These are phyloP conservation scores for Ophiothrix spiculata DNA, from an alignment of 35 echinoderm and acorn worm species.

Conservation along the genomic window DNA sequence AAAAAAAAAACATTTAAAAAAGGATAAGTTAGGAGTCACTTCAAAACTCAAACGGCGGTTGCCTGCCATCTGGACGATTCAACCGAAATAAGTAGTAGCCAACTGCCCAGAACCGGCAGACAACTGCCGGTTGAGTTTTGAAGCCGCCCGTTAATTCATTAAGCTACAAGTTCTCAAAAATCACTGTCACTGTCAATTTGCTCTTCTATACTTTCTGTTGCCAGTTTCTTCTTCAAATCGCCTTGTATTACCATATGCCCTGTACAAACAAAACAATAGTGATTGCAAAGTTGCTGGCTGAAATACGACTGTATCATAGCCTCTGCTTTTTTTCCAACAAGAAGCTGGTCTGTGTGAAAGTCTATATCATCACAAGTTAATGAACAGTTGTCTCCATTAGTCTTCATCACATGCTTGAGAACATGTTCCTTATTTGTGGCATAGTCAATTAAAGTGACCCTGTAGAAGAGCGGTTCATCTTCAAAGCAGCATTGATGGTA, in stretches of 20 bases:
- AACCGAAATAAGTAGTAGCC: no score
- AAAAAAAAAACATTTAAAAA: no score
- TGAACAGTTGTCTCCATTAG: conserved; percentile 65
- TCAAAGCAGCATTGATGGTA: conserved; percentile 79
- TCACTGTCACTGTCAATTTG: neutral
- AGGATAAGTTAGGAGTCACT: no score
- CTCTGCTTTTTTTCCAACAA: conserved; percentile 54
- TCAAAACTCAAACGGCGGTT: no score
- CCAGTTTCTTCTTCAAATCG: neutral
- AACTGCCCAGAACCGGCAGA: no score
- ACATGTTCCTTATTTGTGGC: conserved; percentile 18
- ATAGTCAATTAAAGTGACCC: conserved; percentile 47
- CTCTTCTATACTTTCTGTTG: neutral
- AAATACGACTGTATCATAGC: conserved; percentile 45
- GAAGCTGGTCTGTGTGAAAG: conserved; percentile 62
- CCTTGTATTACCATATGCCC: conserved; percentile 37
- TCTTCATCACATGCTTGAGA: conserved; percentile 63
- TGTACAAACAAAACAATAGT: conserved; percentile 60
- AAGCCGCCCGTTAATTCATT: no score
- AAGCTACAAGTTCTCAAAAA: no score
- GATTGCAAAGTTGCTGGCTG: conserved; percentile 15
- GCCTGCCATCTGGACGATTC: no score
- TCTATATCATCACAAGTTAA: conserved; percentile 46
- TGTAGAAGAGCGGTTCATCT: conserved; percentile 56
- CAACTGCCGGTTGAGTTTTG: no score